Percentiles rank a stretch among this genome's conserved stretches.
Evolutionary conservation across 2,888 invertebrate genomes (phyloP).

Genomic region (Drosophila paramelanica): DNA sequence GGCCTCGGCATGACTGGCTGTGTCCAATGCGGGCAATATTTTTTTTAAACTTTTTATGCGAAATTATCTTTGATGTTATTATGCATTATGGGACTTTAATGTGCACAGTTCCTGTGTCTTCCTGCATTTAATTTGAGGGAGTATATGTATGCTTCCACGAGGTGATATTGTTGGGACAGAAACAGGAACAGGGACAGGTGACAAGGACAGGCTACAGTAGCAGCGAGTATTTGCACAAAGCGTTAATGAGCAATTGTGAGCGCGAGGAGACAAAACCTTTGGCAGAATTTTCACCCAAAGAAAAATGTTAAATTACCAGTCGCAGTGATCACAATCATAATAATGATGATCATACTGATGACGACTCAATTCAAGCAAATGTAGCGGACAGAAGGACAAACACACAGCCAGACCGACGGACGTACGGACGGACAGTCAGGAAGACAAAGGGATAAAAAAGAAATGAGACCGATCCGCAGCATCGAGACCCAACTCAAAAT

Average conservation of each 20-base stretch:
- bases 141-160: not conserved
- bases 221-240: slow-evolving; percentile 28
- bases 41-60: slow-evolving; percentile 53
- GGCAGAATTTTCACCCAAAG: slow-evolving; percentile 36
- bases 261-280: slow-evolving; percentile 32
- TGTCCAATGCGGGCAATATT: slow-evolving; percentile 60
- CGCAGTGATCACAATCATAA: slow-evolving; percentile 25
- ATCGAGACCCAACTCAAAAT: slow-evolving; percentile 47
- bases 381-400: slow-evolving; percentile 16
- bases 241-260: slow-evolving; percentile 32
- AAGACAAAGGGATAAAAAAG: slow-evolving; percentile 13
- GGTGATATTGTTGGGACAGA: not conserved
- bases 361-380: slow-evolving; percentile 64
- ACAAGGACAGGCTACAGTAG: not conserved
- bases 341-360: slow-evolving; percentile 38
- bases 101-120: slow-evolving; percentile 70
- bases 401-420: slow-evolving; percentile 8
- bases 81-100: slow-evolving; percentile 74
- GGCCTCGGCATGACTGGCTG: slow-evolving; percentile 46
- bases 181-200: slow-evolving; percentile 1
- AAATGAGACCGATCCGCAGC: slow-evolving; percentile 38
- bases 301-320: slow-evolving; percentile 28
- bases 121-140: slow-evolving; percentile 51
- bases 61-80: slow-evolving; percentile 73
- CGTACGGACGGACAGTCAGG: not conserved